A percentile compares a stretch with the other conserved stretches of the same genome.
Conservation (phyloP, 2,888 invertebrate species). For the Heliconius hortense region DNA sequence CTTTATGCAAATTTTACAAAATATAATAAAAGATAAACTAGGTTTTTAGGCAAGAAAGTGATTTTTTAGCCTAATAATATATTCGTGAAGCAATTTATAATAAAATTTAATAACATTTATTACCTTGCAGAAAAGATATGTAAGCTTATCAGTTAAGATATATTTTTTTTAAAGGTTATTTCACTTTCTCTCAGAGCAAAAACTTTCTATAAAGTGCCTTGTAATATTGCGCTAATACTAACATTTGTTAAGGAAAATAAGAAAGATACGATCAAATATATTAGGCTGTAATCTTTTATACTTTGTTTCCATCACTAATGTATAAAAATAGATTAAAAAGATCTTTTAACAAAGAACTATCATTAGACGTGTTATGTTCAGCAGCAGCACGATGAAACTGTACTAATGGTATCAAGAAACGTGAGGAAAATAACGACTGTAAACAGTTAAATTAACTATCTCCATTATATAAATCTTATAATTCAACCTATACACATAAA, state of each 20-base stretch:
- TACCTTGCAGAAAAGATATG: neutral
- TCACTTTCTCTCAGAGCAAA: neutral
- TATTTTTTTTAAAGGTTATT: too few species aligned
- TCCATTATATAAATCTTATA: neutral
- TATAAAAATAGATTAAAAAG: neutral
- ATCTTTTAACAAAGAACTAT: constrained; percentile 7
- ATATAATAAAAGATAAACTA: neutral
- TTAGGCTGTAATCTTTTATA: neutral
- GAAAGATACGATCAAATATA: neutral
- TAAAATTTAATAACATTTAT: neutral
- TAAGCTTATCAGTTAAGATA: too few species aligned
- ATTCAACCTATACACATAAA: neutral
- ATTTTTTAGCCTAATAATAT: neutral
- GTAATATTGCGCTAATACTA: neutral
- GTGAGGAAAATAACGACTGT: constrained; percentile 9
- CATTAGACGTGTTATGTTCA: constrained; percentile 3
- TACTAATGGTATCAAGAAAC: constrained; percentile 14
- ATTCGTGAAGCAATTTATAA: neutral
- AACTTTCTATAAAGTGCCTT: neutral
- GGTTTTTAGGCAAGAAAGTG: neutral
- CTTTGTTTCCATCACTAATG: neutral
- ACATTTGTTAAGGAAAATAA: neutral
- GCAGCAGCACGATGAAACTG: constrained; percentile 1
- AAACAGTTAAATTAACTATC: neutral
- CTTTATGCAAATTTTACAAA: neutral